Evolutionary conservation across 2,113 vertebrate genomes (phyloP).

Genomic region (Muntiacus muntjak): DNA sequence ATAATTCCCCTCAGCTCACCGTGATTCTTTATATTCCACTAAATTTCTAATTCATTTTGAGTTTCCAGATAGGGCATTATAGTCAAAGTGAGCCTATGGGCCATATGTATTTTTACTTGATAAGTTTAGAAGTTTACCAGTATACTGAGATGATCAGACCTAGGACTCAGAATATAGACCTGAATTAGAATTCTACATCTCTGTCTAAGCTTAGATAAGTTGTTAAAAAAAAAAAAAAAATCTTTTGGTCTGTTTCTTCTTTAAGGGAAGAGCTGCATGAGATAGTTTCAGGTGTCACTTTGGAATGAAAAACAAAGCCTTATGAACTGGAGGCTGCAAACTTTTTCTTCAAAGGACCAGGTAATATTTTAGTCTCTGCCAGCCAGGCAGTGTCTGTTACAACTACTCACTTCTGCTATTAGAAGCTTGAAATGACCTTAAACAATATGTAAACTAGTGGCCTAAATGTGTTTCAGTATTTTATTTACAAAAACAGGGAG

Average conservation of each 20-base stretch:
- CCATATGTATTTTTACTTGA: not conserved
- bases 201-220: not conserved
- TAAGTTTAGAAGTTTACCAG: not conserved
- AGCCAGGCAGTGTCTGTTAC: not conserved
- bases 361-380: not conserved
- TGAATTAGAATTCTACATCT: not conserved
- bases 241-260: not conserved
- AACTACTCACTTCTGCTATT: not conserved
- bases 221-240: not conserved
- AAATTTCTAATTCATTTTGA: not conserved
- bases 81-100: not conserved
- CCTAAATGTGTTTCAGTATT: not conserved
- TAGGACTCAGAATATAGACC: not conserved
- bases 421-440: not conserved
- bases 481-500: slow-evolving; percentile 8
- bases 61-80: not conserved
- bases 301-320: not conserved
- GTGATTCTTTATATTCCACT: not conserved
- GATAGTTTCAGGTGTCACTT: slow-evolving; percentile 5
- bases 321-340: not conserved
- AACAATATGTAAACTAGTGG: not conserved
- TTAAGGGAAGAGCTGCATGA: not conserved
- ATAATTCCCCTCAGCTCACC: not conserved
- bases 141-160: not conserved
- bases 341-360: not conserved